Evolutionary conservation across 2,113 vertebrate genomes (phyloP).

Genomic region (Rhegmatorhina hoffmannsi): DNA sequence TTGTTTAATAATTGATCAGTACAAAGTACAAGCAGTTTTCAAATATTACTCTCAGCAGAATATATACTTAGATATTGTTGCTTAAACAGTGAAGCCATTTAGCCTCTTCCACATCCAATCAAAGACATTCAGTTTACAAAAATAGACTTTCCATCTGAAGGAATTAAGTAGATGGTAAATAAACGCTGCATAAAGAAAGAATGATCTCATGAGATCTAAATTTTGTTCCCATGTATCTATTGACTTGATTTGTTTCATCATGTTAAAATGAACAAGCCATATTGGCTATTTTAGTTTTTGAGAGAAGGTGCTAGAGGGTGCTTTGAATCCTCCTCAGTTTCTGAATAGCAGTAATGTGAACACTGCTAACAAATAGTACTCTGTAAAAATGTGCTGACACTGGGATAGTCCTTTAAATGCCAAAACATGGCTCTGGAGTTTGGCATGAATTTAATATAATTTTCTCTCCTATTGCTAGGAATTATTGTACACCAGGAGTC

Average conservation of each 20-base stretch:
- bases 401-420: neutral
- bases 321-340: neutral
- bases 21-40: neutral
- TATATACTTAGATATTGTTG: neutral
- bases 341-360: neutral
- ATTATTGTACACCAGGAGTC: conserved; percentile 97
- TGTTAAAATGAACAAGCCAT: neutral
- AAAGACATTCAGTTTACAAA: neutral
- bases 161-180: neutral
- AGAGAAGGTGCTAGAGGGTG: neutral
- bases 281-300: neutral
- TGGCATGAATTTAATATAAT: neutral
- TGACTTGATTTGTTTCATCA: neutral
- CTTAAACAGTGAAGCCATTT: neutral
- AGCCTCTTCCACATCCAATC: neutral
- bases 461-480: conserved; percentile 68
- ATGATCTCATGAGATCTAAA: neutral
- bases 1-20: neutral
- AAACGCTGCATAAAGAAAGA: neutral
- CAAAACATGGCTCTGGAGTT: neutral
- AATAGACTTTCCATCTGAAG: neutral
- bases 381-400: neutral
- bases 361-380: neutral
- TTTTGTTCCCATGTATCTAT: neutral
- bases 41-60: neutral